Evolutionary conservation across 2,113 vertebrate genomes (phyloP), one percentile per base, ranked within the genome.

Genomic region (Peromyscus maniculatus): DNA sequence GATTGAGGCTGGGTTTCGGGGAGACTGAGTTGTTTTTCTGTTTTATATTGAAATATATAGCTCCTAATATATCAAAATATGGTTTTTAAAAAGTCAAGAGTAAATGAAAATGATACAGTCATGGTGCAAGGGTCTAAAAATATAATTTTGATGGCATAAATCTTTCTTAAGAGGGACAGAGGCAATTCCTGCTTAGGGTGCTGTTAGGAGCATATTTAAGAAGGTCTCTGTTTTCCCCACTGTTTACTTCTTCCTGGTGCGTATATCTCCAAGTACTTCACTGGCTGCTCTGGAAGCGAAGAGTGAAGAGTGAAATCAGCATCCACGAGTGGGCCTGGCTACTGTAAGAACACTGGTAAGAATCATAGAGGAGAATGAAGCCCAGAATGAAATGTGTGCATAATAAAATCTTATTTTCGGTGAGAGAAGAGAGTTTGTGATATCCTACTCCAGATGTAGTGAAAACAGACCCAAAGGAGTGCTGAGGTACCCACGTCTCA

Each of bases 231-330:
- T 78, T 43, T 78, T 24, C 36, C 21, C n/a, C 22, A 46, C 4
- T 80, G 52, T 75, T 94, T 36, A 77, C 46, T n/a, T 91, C 69
- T 89, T 91, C n/a, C 69, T 79, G 79, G 36, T 4, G 3, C 5
- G 1, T 19, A 4, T 22, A 36, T 7, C 28, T 83, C 13, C 74
- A 39, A 83, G 46, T 66, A 92, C 36, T 94, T 88, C 64, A 84
- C 0, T 82, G 91, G 72, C 9, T 95, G 19, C 43, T 92, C 72
- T 39, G 96, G 64, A 92, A 92, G 66, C 57, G 86, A 95, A 95
- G 75, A 57, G 55, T 15, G 26, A 69, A n/a, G 66, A 86, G 59
- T 43, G 82, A 80, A 24, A 79, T 24, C 36, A 86, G 52, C 95
- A 94, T 24, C 78, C 59, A 12, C 15, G 12, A 89, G 31, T 16